These are phyloP conservation scores for Halictus ligatus DNA, from an alignment of 2,888 invertebrate genomes.

Conservation along the genomic window DNA sequence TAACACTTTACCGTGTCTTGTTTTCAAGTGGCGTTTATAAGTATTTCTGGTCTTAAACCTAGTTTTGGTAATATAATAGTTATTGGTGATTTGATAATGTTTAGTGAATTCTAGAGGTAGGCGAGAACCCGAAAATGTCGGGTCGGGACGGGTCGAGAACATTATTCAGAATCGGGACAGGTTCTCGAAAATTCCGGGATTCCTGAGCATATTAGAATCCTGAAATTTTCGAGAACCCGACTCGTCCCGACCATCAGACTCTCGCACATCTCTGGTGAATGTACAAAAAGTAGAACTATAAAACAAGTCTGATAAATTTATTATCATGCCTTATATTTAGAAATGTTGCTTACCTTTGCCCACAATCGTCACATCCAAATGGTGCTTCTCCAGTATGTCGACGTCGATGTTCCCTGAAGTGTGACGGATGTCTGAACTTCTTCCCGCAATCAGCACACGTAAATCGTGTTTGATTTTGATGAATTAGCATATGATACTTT, in stretches of 20 bases:
- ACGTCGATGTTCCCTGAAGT: slow-evolving; percentile 86
- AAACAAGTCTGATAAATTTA: background rate
- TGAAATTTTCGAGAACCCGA: too few relatives aligned
- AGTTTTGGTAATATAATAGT: background rate
- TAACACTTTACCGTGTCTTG: slow-evolving; percentile 86
- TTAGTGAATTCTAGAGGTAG: background rate
- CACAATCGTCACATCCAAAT: slow-evolving; percentile 85
- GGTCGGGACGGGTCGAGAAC: background rate
- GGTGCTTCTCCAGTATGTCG: slow-evolving; percentile 86
- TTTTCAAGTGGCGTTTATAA: slow-evolving; percentile 87
- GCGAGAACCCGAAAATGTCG: too few relatives aligned
- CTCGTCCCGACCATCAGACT: too few relatives aligned
- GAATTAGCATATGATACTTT: slow-evolving; percentile 87
- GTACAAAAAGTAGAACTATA: too few relatives aligned
- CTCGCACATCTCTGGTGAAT: too few relatives aligned
- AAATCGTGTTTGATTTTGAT: slow-evolving; percentile 87
- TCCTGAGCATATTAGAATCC: too few relatives aligned
- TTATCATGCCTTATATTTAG: background rate
- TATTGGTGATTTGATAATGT: background rate
- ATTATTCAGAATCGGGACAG: too few relatives aligned
- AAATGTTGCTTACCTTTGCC: slow-evolving; percentile 76
- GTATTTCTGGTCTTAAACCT: slow-evolving; percentile 87
- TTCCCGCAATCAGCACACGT: slow-evolving; percentile 86
- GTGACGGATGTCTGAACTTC: slow-evolving; percentile 87
- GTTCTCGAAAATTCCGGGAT: too few relatives aligned